A percentile compares a stretch with the other conserved stretches of the same genome.
phyloP scores from a whole-genome alignment of 2,797 vertebrate genomes.

The Sebastes wilsoni region DNA sequence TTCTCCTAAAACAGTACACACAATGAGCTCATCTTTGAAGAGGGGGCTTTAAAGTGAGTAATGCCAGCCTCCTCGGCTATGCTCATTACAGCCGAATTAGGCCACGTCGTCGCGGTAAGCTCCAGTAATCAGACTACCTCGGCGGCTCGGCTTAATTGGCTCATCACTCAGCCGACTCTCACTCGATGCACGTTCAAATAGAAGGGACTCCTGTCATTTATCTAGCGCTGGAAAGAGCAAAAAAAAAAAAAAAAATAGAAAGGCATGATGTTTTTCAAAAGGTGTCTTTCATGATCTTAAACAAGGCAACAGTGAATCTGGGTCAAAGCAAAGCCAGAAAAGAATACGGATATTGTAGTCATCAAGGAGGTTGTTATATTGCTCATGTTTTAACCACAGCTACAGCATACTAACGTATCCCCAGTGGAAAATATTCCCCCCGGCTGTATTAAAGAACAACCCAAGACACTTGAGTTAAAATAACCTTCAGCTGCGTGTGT shows the following conservation, averaged over 20 bases:
- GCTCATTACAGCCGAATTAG: constrained; percentile 74
- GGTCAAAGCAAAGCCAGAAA: constrained; percentile 44
- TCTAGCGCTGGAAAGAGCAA: not conserved
- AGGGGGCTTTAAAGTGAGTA: constrained; percentile 61
- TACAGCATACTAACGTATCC: constrained; percentile 17
- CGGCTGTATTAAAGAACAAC: constrained; percentile 9
- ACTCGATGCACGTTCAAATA: constrained; percentile 48
- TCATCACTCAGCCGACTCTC: constrained; percentile 68
- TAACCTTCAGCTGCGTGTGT: constrained; percentile 30
- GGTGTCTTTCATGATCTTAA: constrained; percentile 21
- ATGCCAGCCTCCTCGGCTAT: constrained; percentile 64
- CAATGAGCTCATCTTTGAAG: constrained; percentile 62
- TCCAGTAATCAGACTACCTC: constrained; percentile 74
- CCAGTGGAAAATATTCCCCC: constrained; percentile 15
- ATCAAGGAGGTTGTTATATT: constrained; percentile 39
- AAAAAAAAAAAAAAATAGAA: not conserved
- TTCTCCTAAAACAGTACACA: constrained; percentile 30
- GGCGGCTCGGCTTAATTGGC: constrained; percentile 72
- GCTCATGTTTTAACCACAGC: constrained; percentile 47
- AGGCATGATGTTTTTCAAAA: constrained; percentile 15
- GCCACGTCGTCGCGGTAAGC: constrained; percentile 64
- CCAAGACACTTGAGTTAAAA: constrained; percentile 9
- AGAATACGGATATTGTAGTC: constrained; percentile 24
- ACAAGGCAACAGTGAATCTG: constrained; percentile 41
- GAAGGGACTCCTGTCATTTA: constrained; percentile 44